These are phyloP conservation scores for Athetis lepigone DNA, from an alignment of 2,888 invertebrate species.

Conservation along the genomic window DNA sequence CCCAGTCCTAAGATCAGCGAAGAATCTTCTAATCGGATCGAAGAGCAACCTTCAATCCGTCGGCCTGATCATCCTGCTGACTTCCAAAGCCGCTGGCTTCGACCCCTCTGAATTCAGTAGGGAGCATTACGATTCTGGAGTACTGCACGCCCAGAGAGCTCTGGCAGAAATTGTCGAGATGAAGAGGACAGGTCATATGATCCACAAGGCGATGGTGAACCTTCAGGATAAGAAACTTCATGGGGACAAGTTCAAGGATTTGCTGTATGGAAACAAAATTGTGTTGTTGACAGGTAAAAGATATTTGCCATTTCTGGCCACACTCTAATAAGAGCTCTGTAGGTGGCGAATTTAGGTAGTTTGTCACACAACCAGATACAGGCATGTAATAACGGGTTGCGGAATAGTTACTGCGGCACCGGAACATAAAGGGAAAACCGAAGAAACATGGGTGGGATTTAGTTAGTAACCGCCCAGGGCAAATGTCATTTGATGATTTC, in stretches of 20 bases:
- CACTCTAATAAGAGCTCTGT: too few species aligned
- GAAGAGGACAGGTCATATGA: slow-evolving; percentile 86
- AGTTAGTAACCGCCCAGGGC: too few species aligned
- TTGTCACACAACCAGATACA: too few species aligned
- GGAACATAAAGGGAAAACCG: too few species aligned
- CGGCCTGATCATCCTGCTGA: slow-evolving; percentile 81
- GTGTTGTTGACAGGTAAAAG: slow-evolving; percentile 81
- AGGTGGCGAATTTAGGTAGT: too few species aligned
- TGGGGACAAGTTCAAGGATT: slow-evolving; percentile 79
- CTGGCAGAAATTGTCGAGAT: slow-evolving; percentile 88
- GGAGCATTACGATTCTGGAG: slow-evolving; percentile 80
- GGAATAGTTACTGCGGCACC: too few species aligned
- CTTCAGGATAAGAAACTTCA: slow-evolving; percentile 78
- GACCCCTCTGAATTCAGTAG: slow-evolving; percentile 62
- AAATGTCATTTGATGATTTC: too few species aligned
- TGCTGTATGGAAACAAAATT: slow-evolving; percentile 86
- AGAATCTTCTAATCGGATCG: slow-evolving; percentile 84
- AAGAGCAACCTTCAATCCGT: slow-evolving; percentile 87
- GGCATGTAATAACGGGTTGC: too few species aligned
- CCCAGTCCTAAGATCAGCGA: slow-evolving; percentile 84
- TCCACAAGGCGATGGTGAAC: slow-evolving; percentile 86
- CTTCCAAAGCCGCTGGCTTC: slow-evolving; percentile 85
- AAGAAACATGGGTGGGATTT: too few species aligned
- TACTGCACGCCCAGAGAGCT: slow-evolving; percentile 87
- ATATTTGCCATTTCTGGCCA: too few species aligned